phyloP scores from a whole-genome alignment of 2,113 vertebrate genomes.

The Anser brachyrhynchus region DNA sequence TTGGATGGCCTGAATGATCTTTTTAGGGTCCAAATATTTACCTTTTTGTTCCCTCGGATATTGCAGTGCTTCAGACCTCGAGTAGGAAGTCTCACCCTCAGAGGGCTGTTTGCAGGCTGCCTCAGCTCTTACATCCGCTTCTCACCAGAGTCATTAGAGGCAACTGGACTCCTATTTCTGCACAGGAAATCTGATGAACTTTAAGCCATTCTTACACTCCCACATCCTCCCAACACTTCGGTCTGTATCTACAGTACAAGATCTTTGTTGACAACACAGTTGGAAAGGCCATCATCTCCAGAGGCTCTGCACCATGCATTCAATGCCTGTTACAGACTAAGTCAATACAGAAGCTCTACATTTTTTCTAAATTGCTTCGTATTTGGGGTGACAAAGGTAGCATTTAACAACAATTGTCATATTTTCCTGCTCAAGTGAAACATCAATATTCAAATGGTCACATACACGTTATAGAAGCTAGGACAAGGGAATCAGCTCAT shows the following conservation, averaged over 20 bases:
- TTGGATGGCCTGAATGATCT: neutral
- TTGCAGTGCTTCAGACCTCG: neutral
- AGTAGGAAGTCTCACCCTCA: neutral
- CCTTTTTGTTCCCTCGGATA: neutral
- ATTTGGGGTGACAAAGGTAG: neutral
- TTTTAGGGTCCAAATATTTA: neutral
- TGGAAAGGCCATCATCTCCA: slow-evolving; percentile 19
- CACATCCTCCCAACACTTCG: slow-evolving; percentile 26
- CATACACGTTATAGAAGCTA: neutral
- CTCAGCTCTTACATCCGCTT: slow-evolving; percentile 1
- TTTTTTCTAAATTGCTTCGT: neutral
- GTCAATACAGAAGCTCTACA: neutral
- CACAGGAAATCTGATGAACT: slow-evolving; percentile 36
- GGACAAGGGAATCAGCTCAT: neutral
- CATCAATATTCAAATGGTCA: neutral
- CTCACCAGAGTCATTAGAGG: neutral
- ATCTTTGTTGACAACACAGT: neutral
- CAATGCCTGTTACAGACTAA: neutral
- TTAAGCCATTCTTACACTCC: slow-evolving; percentile 14
- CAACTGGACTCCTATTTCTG: slow-evolving; percentile 2
- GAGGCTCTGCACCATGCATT: neutral
- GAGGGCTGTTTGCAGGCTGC: neutral
- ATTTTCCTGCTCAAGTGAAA: slow-evolving; percentile 1
- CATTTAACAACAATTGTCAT: neutral
- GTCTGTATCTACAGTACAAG: neutral